Evolutionary conservation across 2,113 vertebrate species (phyloP).

Genomic region (Synodontis membranacea): DNA sequence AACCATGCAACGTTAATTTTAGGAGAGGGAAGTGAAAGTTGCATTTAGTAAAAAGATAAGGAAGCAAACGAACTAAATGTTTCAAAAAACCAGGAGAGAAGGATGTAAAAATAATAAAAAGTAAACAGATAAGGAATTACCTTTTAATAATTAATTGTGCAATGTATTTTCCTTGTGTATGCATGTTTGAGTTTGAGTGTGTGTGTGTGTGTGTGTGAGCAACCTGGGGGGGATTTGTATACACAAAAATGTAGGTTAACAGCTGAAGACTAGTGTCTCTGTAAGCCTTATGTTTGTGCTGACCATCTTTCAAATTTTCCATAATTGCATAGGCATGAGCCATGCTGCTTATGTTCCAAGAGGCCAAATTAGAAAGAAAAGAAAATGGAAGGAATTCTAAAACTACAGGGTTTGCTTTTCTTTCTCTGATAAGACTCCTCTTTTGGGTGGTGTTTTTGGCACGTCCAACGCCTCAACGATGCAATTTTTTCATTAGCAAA

Average conservation of each 20-base stretch:
- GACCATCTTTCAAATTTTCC: constrained; percentile 56
- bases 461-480: constrained; percentile 54
- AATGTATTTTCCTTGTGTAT: not conserved
- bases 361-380: constrained; percentile 62
- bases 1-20: not conserved
- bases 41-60: not conserved
- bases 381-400: constrained; percentile 68
- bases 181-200: not conserved
- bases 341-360: constrained; percentile 62
- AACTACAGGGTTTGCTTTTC: constrained; percentile 63
- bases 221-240: not conserved
- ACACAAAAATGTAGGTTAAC: constrained; percentile 27
- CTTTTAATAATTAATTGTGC: not conserved
- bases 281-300: constrained; percentile 36
- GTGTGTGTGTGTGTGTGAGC: not conserved
- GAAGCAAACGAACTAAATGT: not conserved
- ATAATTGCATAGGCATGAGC: constrained; percentile 57
- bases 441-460: constrained; percentile 62
- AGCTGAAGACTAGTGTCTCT: constrained; percentile 16
- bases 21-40: not conserved
- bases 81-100: not conserved
- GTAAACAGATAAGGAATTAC: not conserved
- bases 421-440: constrained; percentile 66
- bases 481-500: constrained; percentile 52
- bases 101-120: not conserved